A percentile compares a stretch with the other conserved stretches of the same genome.
phyloP scores from a whole-genome alignment of 1,140 invertebrate species.

The Camponotus floridanus region DNA sequence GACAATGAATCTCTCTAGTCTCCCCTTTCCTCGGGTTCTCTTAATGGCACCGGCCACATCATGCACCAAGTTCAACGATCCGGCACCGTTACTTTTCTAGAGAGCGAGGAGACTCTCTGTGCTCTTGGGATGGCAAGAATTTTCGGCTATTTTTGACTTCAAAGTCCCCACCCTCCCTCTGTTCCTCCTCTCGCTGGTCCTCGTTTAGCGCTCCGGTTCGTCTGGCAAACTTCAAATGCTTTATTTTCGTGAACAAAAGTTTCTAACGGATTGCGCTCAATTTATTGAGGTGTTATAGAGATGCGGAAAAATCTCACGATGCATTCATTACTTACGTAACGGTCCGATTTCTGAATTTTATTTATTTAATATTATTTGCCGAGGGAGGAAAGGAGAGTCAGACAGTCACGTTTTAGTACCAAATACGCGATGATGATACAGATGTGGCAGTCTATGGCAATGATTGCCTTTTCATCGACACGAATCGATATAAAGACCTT shows the following conservation, averaged over 20 bases:
- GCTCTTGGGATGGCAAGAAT: constrained; percentile 55
- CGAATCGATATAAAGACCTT: constrained; percentile 14
- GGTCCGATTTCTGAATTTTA: neutral
- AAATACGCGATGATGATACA: neutral
- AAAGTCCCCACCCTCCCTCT: constrained; percentile 67
- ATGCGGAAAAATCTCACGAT: neutral
- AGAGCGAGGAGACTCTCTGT: constrained; percentile 8
- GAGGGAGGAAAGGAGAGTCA: neutral
- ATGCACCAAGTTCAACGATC: constrained; percentile 75
- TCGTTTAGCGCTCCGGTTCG: constrained; percentile 48
- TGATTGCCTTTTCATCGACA: neutral
- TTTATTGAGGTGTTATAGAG: neutral
- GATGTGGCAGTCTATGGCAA: neutral
- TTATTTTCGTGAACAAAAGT: constrained; percentile 72
- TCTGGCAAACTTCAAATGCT: constrained; percentile 73
- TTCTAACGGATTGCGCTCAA: neutral
- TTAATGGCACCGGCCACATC: constrained; percentile 65
- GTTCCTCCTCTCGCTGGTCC: constrained; percentile 20
- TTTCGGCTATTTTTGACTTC: constrained; percentile 82
- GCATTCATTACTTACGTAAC: neutral
- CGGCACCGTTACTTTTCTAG: constrained; percentile 76
- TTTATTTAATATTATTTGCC: neutral
- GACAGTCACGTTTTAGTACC: neutral
- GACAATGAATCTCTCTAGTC: constrained; percentile 68
- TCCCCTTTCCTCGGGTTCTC: constrained; percentile 33